Percentiles rank a stretch among this genome's conserved stretches.
These are phyloP conservation scores for Lymantria monacha DNA, from an alignment of 2,888 invertebrate genomes.

Conservation along the genomic window DNA sequence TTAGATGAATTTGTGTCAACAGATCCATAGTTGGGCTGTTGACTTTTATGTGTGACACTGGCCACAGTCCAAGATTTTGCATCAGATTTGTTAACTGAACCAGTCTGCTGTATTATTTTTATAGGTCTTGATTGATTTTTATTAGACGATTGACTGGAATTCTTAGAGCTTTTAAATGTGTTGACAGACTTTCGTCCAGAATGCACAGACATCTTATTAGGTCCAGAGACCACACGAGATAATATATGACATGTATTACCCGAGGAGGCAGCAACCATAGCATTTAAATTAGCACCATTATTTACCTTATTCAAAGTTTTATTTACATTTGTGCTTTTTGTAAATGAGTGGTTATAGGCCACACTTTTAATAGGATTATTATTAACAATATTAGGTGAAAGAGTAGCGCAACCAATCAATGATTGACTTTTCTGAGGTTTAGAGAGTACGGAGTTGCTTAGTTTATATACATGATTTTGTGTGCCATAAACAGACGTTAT, in stretches of 20 bases:
- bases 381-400: constrained; percentile 62
- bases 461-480: constrained; percentile 72
- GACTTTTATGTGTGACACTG: constrained; percentile 66
- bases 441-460: constrained; percentile 70
- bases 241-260: constrained; percentile 72
- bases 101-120: constrained; percentile 80
- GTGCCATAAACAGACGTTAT: constrained; percentile 64
- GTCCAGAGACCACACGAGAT: constrained; percentile 74
- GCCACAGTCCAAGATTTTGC: constrained; percentile 68
- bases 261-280: constrained; percentile 67
- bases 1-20: constrained; percentile 66
- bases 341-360: constrained; percentile 67
- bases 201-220: constrained; percentile 76
- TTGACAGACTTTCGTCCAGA: constrained; percentile 70
- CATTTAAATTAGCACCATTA: constrained; percentile 75
- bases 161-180: constrained; percentile 67
- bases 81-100: constrained; percentile 65
- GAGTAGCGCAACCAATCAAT: constrained; percentile 63
- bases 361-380: constrained; percentile 71
- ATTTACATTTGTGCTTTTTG: constrained; percentile 69
- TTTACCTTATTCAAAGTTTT: constrained; percentile 70
- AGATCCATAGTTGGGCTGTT: constrained; percentile 57
- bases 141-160: constrained; percentile 55
- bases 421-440: constrained; percentile 71
- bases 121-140: constrained; percentile 77